Conservation (phyloP, 2,113 vertebrate species). For the Nannospalax galili region DNA sequence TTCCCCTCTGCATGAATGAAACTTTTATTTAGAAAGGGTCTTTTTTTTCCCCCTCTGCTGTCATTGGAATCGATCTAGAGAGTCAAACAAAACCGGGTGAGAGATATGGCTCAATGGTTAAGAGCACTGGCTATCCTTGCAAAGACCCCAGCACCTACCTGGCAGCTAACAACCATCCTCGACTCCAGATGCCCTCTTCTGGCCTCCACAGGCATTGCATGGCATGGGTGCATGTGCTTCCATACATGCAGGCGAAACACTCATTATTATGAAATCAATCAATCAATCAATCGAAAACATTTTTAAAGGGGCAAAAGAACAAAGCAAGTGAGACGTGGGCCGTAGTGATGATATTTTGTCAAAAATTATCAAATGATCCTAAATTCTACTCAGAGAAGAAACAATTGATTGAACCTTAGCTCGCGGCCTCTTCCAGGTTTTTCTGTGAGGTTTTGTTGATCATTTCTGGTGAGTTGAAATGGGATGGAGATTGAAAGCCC, state of each 20-base stretch:
- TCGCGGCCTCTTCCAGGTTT: background rate
- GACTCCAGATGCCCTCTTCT: too few relatives aligned
- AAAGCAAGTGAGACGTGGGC: background rate
- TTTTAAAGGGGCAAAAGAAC: background rate
- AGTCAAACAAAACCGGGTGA: background rate
- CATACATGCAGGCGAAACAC: too few relatives aligned
- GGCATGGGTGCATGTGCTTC: too few relatives aligned
- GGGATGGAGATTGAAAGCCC: background rate
- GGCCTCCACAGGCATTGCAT: too few relatives aligned
- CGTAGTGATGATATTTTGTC: background rate
- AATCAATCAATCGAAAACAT: too few relatives aligned
- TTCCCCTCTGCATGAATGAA: background rate
- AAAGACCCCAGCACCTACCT: too few relatives aligned
- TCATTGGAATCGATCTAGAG: background rate
- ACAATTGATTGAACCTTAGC: background rate
- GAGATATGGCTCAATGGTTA: too few relatives aligned
- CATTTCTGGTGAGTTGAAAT: background rate
- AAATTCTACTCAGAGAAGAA: background rate
- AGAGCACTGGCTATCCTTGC: too few relatives aligned
- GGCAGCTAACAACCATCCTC: too few relatives aligned
- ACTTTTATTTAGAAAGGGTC: background rate
- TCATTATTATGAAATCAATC: too few relatives aligned
- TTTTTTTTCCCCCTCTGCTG: background rate
- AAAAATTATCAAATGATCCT: background rate
- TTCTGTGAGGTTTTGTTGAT: background rate